Base-by-base conservation (phyloP, 1,140 invertebrate genomes). In the Diabrotica undecimpunctata region DNA sequence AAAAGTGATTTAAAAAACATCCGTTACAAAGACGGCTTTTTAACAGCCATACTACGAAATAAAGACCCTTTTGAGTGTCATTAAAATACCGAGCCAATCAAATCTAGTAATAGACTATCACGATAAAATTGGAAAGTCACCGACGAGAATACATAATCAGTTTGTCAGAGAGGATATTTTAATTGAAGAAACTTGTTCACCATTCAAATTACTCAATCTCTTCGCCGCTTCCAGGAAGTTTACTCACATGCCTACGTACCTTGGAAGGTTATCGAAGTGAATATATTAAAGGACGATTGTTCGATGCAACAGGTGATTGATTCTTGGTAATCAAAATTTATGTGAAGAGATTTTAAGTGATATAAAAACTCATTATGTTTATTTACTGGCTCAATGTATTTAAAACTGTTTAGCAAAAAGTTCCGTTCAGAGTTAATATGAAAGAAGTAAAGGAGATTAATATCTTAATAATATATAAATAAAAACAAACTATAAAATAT, bases 181-280 rank as follows among this genome's bases (percentile, higher is more conserved):
- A 46, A 46, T 46, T 46, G 41, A 46, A 46, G n/a, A 46, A 46
- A 46, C 41, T 46, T 46, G 41, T 46, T 46, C n/a, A 6, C 41
- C 41, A 46, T 46, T 46, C 41, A 46, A 46, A 46, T 46, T 46
- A 46, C 41, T 46, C 41, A 46, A 46, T 46, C 41, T 46, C n/a
- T n/a, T 46, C n/a, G 8, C 8, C 41, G 41, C n/a, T 46, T 46
- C 41, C 41, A 46, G 41, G 41, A 46, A 46, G 41, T 46, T 46
- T 46, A 46, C 2, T 10, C 8, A 6, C 41, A 46, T 46, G 41
- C 41, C n/a, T 10, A 10, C n/a, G 41, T 25, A 25, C 25, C 25
- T 25, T 25, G 25, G 25, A 25, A 25, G 25, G 25, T 25, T 25
- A 25, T 25, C 25, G 25, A 25, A 25, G 25, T 2, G 25, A 25